Percentiles rank a stretch among this genome's conserved stretches.
Evolutionary conservation across 2,797 vertebrate genomes (phyloP).

Genomic region (Spinus olivaceus): DNA sequence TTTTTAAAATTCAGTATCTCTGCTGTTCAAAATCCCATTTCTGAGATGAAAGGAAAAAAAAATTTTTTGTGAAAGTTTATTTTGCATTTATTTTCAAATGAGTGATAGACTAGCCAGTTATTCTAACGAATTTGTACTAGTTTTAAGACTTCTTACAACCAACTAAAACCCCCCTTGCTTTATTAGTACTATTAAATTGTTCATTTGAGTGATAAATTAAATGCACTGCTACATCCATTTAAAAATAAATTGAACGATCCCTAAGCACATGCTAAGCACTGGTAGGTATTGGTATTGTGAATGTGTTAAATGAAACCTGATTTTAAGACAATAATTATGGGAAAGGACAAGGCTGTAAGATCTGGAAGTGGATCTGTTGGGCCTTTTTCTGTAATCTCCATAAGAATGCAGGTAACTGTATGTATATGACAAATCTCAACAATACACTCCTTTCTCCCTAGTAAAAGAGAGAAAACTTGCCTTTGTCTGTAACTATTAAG

Average conservation of each 20-base stretch:
- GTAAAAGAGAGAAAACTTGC: background rate
- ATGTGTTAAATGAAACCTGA: background rate
- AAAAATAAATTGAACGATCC: background rate
- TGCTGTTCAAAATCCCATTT: background rate
- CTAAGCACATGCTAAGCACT: background rate
- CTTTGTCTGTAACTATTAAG: background rate
- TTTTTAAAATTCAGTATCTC: background rate
- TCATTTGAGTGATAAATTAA: background rate
- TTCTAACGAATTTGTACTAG: background rate
- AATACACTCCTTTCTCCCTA: background rate
- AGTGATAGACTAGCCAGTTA: background rate
- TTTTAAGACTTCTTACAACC: background rate
- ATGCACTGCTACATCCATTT: background rate
- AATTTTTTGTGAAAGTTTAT: background rate
- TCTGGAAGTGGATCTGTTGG: conserved; percentile 27
- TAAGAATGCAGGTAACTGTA: conserved; percentile 36
- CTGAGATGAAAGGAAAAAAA: background rate
- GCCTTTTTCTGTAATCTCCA: conserved; percentile 5
- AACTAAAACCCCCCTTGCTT: background rate
- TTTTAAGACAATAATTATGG: conserved; percentile 10
- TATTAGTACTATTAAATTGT: background rate
- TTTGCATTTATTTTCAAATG: background rate
- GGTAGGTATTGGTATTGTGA: background rate
- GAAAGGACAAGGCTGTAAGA: background rate
- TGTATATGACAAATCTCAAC: background rate